phyloP scores from a whole-genome alignment of 1,140 invertebrate species.

The Leptinotarsa undecemlineata region DNA sequence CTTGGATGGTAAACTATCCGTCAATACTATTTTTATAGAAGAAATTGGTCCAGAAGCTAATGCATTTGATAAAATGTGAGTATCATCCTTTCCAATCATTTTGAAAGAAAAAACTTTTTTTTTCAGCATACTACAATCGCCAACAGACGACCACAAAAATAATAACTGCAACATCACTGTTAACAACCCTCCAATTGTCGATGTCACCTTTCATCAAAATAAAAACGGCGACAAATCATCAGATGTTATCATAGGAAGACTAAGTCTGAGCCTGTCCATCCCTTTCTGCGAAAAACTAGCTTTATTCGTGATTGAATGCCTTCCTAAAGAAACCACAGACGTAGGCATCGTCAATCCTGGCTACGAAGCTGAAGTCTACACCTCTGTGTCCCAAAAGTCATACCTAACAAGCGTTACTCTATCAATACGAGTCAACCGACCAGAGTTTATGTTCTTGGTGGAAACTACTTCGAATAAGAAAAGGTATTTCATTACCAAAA shows the following conservation, averaged over 20 bases:
- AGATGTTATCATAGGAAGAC: slow-evolving; percentile 73
- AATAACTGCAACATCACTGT: slow-evolving; percentile 66
- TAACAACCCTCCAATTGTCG: slow-evolving; percentile 69
- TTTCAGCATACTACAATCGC: slow-evolving; percentile 70
- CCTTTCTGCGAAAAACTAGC: slow-evolving; percentile 71
- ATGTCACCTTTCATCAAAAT: slow-evolving; percentile 66
- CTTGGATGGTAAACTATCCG: slow-evolving; percentile 70
- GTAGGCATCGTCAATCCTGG: slow-evolving; percentile 71
- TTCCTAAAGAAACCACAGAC: slow-evolving; percentile 62
- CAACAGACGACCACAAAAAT: slow-evolving; percentile 62
- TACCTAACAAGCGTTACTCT: slow-evolving; percentile 63
- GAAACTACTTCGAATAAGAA: slow-evolving; percentile 69
- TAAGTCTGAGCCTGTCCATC: slow-evolving; percentile 73
- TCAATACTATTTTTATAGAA: slow-evolving; percentile 71
- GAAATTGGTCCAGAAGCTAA: slow-evolving; percentile 70
- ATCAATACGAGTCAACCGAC: slow-evolving; percentile 73
- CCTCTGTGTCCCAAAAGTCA: slow-evolving; percentile 46
- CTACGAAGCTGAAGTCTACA: slow-evolving; percentile 57
- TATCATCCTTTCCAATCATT: background rate
- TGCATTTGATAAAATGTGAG: slow-evolving; percentile 46
- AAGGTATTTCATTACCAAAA: slow-evolving; percentile 73
- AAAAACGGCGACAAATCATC: slow-evolving; percentile 66
- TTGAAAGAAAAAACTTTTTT: background rate
- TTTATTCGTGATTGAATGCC: slow-evolving; percentile 68
- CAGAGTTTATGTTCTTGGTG: slow-evolving; percentile 78